These are phyloP conservation scores for Muscicapa striata DNA, from an alignment of 2,797 vertebrate species.

Conservation along the genomic window DNA sequence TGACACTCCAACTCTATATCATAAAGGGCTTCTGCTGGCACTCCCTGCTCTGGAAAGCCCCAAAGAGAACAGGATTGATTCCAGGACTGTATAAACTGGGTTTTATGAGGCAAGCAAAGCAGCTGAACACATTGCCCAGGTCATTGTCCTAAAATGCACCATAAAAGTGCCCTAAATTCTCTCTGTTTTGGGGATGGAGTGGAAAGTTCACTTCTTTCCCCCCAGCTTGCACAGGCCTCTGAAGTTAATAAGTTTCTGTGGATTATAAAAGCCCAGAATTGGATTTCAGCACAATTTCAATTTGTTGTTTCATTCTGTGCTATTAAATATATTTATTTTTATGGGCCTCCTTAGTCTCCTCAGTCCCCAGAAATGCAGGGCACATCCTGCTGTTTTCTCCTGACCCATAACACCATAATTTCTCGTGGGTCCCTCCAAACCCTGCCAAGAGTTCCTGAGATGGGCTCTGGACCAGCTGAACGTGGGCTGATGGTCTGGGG, in stretches of 20 bases:
- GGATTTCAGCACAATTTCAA: constrained; percentile 38
- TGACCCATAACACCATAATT: background rate
- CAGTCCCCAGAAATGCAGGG: background rate
- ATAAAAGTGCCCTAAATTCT: constrained; percentile 42
- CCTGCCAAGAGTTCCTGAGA: background rate
- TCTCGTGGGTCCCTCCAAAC: background rate
- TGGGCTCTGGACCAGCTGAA: background rate
- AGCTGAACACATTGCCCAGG: constrained; percentile 5
- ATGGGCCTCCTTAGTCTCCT: background rate
- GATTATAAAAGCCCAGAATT: constrained; percentile 28
- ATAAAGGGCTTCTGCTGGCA: background rate
- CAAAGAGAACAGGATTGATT: background rate
- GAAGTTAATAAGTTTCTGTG: constrained; percentile 25
- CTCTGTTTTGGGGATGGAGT: background rate
- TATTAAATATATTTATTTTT: constrained; percentile 10
- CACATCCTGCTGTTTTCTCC: background rate
- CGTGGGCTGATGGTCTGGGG: background rate
- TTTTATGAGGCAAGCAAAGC: constrained; percentile 31
- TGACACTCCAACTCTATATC: background rate
- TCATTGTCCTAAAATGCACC: constrained; percentile 41
- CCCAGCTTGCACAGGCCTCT: background rate
- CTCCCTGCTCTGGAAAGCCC: background rate
- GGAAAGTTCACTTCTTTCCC: background rate
- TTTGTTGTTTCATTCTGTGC: constrained; percentile 5
- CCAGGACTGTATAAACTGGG: constrained; percentile 9